phyloP scores from a whole-genome alignment of 2,888 invertebrate genomes.

The Alviniconcha strummeri region DNA sequence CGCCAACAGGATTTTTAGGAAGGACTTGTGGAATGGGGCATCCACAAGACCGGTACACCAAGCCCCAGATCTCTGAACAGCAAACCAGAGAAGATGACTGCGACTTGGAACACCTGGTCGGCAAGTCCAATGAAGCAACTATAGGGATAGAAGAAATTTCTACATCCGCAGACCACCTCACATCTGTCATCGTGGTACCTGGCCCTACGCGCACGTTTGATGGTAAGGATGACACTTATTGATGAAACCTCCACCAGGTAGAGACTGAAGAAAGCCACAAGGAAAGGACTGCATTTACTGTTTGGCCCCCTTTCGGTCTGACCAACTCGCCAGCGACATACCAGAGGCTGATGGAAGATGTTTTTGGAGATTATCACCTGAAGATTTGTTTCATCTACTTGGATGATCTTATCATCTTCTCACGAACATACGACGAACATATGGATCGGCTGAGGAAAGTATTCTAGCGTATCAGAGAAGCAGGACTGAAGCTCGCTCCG shows the following conservation, averaged over 20 bases:
- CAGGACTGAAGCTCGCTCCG: slow-evolving; percentile 17
- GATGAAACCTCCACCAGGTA: slow-evolving; percentile 34
- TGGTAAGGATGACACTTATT: slow-evolving; percentile 42
- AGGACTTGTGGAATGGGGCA: too few relatives aligned
- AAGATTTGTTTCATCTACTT: background rate
- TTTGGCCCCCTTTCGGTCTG: background rate
- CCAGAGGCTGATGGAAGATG: background rate
- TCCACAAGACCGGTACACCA: too few relatives aligned
- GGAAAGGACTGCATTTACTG: background rate
- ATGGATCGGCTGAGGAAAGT: background rate
- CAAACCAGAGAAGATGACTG: too few relatives aligned
- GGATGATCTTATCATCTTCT: background rate
- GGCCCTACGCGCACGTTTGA: slow-evolving; percentile 30
- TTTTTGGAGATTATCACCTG: background rate
- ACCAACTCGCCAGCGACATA: slow-evolving; percentile 13
- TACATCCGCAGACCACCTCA: too few relatives aligned
- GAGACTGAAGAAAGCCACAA: background rate
- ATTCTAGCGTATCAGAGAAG: background rate
- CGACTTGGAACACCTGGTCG: too few relatives aligned
- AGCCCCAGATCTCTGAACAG: too few relatives aligned
- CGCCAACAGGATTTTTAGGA: too few relatives aligned
- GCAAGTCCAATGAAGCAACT: too few relatives aligned
- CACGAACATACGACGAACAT: slow-evolving; percentile 28
- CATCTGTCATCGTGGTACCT: too few relatives aligned
- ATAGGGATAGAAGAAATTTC: too few relatives aligned